Evolutionary conservation across 2,797 vertebrate genomes (phyloP), one percentile per base, ranked within the genome.

Genomic region (Nothura maculosa): DNA sequence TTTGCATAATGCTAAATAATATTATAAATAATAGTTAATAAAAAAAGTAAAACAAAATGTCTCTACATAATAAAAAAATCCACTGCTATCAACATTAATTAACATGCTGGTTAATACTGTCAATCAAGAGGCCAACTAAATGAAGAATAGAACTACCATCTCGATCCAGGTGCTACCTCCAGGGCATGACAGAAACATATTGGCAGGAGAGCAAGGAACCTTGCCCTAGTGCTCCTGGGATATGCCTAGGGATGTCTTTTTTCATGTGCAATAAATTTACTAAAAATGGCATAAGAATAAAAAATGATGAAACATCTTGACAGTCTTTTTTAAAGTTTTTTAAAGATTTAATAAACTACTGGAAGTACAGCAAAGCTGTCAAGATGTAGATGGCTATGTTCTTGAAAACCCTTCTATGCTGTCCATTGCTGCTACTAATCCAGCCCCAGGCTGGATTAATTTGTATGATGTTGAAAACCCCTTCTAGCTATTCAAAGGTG

Each of bases 361-460:
- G 92, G 81, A 95, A 91, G 80, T 85, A 38, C 52, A 50, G 92
- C 73, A 92, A 95, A 62, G 81, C 91, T 95, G 95, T 97, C 95
- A 97, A 95, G 66, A 77, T 90, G 58, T 92, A 92, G 92, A 81
- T 85, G 92, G 38, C 94, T 93, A 47, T 82, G 70, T 92, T 94
- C 89, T 89, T 93, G 94, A 85, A 96, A 97, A 92, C 50, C 87
- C 74, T 97, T 96, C 90, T 73, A 88, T 66, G 69, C 93, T 95
- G 96, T 93, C 95, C 95, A 92, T 96, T 95, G 76, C 76, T 42
- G 60, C 55, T 90, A 75, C 84, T 96, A 95, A 96, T 96, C 92
- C 93, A 94, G 96, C 94, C 88, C 10, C 42, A 88, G 94, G 94
- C 94, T 95, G 93, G 94, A 96, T 97, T 97, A 97, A 97, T 94